Percentiles rank a stretch among this genome's conserved stretches.
Evolutionary conservation across 2,113 vertebrate genomes (phyloP).

Genomic region (Aphelocoma coerulescens): DNA sequence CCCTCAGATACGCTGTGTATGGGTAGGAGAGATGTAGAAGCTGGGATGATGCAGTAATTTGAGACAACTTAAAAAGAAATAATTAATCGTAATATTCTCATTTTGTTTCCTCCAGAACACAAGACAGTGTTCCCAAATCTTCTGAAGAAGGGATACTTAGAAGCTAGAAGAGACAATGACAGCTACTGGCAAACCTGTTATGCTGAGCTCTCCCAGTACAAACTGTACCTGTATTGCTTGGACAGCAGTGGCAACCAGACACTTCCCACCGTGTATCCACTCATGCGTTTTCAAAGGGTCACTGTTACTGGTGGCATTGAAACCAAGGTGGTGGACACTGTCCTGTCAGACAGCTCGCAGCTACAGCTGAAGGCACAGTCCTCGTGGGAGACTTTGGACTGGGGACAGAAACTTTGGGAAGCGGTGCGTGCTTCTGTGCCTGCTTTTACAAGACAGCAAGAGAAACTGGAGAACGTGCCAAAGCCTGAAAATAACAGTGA

Average conservation of each 20-base stretch:
- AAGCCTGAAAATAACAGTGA: constrained; percentile 47
- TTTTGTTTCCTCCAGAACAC: constrained; percentile 74
- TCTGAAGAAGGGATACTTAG: constrained; percentile 90
- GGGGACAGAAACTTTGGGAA: constrained; percentile 91
- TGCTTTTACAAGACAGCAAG: constrained; percentile 54
- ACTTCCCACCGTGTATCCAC: constrained; percentile 82
- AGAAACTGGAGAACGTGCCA: constrained; percentile 56
- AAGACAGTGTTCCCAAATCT: constrained; percentile 81
- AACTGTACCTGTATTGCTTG: constrained; percentile 85
- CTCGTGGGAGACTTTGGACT: constrained; percentile 90
- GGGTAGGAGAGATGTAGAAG: not conserved
- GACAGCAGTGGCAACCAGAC: constrained; percentile 90
- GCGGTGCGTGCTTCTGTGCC: constrained; percentile 74
- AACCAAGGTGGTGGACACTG: constrained; percentile 82
- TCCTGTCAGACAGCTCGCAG: constrained; percentile 87
- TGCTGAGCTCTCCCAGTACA: constrained; percentile 87
- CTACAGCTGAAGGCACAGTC: constrained; percentile 86
- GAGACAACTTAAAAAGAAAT: not conserved
- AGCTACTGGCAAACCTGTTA: constrained; percentile 89
- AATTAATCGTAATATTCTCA: not conserved
- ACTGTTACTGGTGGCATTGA: constrained; percentile 79
- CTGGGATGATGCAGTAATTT: not conserved
- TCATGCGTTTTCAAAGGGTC: constrained; percentile 89
- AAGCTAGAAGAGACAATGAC: constrained; percentile 83
- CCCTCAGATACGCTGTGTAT: not conserved